Percentiles rank a stretch among this genome's conserved stretches.
Conservation (phyloP, 1,140 invertebrate species). For the Pinna nobilis region DNA sequence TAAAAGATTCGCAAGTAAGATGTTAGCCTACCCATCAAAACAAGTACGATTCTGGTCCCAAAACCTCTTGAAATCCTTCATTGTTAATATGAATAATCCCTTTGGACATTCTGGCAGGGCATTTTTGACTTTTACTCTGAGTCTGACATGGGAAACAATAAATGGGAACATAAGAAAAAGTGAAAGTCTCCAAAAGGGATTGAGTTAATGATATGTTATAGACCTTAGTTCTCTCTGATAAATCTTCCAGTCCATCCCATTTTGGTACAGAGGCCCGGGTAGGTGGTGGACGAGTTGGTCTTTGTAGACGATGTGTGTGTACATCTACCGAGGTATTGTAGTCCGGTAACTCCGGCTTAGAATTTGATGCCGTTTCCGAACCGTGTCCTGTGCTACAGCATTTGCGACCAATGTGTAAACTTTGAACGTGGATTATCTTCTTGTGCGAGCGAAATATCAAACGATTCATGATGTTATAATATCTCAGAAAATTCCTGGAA, state of each 20-base stretch:
- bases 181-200: no score
- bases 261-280: no score
- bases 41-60: background rate
- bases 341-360: constrained; percentile 48
- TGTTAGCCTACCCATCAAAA: background rate
- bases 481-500: no score
- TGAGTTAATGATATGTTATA: background rate
- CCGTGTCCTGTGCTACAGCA: background rate
- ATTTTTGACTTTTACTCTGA: background rate
- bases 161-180: no score
- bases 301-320: constrained; percentile 47
- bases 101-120: background rate
- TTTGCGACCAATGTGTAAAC: no score
- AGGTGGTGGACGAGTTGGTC: constrained; percentile 25
- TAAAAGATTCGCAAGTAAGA: no score
- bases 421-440: no score
- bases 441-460: no score
- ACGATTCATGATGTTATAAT: no score
- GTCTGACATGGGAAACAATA: no score
- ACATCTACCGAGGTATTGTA: constrained; percentile 57
- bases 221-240: constrained; percentile 55
- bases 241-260: constrained; percentile 52
- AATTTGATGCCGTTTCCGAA: background rate
- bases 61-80: background rate
- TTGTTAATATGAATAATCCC: background rate